Evolutionary conservation across 2,113 vertebrate genomes (phyloP).

Genomic region (Protobothrops mucrosquamatus): DNA sequence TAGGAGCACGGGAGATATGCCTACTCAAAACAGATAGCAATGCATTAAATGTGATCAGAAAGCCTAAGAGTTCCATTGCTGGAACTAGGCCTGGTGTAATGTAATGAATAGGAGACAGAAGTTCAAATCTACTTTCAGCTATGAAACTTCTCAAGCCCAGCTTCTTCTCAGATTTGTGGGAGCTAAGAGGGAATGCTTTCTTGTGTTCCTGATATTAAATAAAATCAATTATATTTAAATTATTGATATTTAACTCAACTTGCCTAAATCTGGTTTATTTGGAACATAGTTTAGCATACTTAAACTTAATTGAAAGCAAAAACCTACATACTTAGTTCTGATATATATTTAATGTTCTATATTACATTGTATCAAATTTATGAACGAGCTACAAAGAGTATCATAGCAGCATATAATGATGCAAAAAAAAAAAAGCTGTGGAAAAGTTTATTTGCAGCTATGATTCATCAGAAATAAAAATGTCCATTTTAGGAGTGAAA

Average conservation of each 20-base stretch:
- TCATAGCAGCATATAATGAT: not conserved
- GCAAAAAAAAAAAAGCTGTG: not conserved
- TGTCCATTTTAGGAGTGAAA: not conserved
- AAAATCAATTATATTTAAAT: not conserved
- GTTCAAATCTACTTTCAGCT: not conserved
- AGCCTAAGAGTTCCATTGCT: not conserved
- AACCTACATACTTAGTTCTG: not conserved
- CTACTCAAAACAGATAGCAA: not conserved
- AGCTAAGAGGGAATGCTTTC: not conserved
- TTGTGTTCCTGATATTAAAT: not conserved
- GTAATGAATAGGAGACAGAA: not conserved
- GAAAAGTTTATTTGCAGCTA: not conserved
- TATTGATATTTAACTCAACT: not conserved
- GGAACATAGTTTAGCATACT: not conserved
- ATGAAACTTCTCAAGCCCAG: not conserved
- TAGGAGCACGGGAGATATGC: not conserved
- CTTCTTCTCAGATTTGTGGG: not conserved
- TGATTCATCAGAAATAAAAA: not conserved
- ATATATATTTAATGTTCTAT: not conserved
- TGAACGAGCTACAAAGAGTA: not conserved
- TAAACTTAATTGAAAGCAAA: not conserved
- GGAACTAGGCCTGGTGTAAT: not conserved
- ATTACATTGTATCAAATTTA: not conserved
- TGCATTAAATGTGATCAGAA: not conserved
- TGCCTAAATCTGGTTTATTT: not conserved